Conservation (phyloP, 2,113 vertebrate species). For the Sylvicapra grimmia region DNA sequence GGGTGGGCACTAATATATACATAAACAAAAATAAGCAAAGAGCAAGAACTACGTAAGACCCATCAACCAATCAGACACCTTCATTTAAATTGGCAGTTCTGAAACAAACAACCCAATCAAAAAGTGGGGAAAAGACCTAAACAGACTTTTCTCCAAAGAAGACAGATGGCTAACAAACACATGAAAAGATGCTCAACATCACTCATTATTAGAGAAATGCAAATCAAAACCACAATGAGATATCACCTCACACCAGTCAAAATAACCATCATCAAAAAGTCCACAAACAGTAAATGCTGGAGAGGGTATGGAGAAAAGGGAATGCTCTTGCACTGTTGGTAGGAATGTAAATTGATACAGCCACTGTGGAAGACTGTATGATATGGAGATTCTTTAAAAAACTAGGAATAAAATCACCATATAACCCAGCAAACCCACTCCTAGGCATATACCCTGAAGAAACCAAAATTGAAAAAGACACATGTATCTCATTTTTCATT, state of each 20-base stretch:
- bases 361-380: neutral
- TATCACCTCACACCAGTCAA: neutral
- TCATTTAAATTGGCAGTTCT: slow-evolving; percentile 33
- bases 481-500: neutral
- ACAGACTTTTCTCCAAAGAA: neutral
- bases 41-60: neutral
- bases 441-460: neutral
- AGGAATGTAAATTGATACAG: neutral
- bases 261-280: neutral
- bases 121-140: neutral
- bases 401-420: neutral
- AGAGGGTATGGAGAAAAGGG: neutral
- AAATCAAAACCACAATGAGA: neutral
- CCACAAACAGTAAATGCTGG: neutral
- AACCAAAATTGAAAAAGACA: neutral
- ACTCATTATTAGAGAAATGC: neutral
- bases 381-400: neutral
- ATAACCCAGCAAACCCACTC: neutral
- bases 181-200: neutral
- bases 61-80: slow-evolving; percentile 21
- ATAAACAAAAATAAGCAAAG: slow-evolving; percentile 35
- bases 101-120: neutral
- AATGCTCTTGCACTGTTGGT: neutral
- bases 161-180: neutral
- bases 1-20: neutral